These are phyloP conservation scores for Erpornis zantholeuca DNA, from an alignment of 2,113 vertebrate species.

Conservation along the genomic window DNA sequence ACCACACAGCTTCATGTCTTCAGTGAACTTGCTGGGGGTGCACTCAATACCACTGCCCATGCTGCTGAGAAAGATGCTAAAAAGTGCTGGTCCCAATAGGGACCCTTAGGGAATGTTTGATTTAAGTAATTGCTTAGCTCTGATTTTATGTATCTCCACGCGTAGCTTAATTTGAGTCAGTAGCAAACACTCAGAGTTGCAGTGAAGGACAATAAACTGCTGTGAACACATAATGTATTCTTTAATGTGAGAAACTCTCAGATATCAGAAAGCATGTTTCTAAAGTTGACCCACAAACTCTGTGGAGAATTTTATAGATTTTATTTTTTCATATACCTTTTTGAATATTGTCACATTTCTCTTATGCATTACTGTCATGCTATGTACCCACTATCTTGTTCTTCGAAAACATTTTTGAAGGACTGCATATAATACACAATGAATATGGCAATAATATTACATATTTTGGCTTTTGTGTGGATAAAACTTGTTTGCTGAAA, in stretches of 20 bases:
- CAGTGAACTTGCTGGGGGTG: rapidly evolving
- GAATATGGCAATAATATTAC: background rate
- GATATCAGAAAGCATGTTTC: background rate
- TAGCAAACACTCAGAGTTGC: background rate
- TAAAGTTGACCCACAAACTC: background rate
- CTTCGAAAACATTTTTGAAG: background rate
- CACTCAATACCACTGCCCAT: rapidly evolving
- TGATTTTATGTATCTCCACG: background rate
- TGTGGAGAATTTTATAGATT: background rate
- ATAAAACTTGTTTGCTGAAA: background rate
- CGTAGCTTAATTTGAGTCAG: background rate
- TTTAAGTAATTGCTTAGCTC: background rate
- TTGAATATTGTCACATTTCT: background rate
- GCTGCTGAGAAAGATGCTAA: background rate
- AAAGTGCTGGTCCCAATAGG: background rate
- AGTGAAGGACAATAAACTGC: background rate
- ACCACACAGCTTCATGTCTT: background rate
- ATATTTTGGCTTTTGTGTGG: background rate
- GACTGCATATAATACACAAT: background rate
- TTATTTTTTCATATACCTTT: background rate
- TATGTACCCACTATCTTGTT: background rate
- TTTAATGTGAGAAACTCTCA: background rate
- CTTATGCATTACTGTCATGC: background rate
- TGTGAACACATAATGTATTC: background rate
- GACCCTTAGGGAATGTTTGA: background rate